Evolutionary conservation across 2,797 vertebrate genomes (phyloP).

Genomic region (Melanotaenia trifasciata): DNA sequence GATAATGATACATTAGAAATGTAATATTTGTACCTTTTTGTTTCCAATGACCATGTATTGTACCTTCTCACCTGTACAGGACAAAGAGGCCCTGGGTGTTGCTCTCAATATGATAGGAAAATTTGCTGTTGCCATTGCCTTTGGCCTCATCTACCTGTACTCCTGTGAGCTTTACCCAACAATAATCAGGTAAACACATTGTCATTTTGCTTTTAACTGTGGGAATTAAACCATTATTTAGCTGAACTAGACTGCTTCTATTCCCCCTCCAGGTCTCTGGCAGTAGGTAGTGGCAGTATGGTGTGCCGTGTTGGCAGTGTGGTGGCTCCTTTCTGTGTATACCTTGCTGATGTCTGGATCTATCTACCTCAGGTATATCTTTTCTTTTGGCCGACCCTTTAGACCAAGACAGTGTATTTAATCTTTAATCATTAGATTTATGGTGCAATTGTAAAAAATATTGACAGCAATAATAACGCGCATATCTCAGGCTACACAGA

Average conservation of each 20-base stretch:
- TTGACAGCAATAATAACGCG: not conserved
- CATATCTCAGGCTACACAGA: not conserved
- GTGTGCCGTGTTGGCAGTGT: slow-evolving; percentile 92
- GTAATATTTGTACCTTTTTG: not conserved
- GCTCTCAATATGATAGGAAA: slow-evolving; percentile 89
- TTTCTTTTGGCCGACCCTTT: not conserved
- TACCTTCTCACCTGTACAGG: slow-evolving; percentile 55
- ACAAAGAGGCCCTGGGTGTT: slow-evolving; percentile 78
- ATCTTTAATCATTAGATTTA: not conserved
- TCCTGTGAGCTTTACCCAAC: slow-evolving; percentile 95
- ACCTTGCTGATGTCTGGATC: slow-evolving; percentile 88
- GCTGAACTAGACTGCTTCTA: slow-evolving; percentile 1
- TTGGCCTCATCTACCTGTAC: slow-evolving; percentile 93
- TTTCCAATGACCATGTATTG: not conserved
- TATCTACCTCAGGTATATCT: slow-evolving; percentile 88
- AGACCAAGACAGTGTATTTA: not conserved
- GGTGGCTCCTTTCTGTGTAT: slow-evolving; percentile 89
- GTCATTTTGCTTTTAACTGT: not conserved
- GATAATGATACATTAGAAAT: not conserved
- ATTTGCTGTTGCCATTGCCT: slow-evolving; percentile 90
- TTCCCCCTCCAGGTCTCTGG: slow-evolving; percentile 84
- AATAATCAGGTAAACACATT: slow-evolving; percentile 81
- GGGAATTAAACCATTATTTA: not conserved
- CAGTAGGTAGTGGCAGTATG: slow-evolving; percentile 93
- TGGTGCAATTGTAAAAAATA: too few relatives aligned